These are phyloP conservation scores for Bedellia somnulentella DNA, from an alignment of 2,888 invertebrate genomes.

Conservation along the genomic window DNA sequence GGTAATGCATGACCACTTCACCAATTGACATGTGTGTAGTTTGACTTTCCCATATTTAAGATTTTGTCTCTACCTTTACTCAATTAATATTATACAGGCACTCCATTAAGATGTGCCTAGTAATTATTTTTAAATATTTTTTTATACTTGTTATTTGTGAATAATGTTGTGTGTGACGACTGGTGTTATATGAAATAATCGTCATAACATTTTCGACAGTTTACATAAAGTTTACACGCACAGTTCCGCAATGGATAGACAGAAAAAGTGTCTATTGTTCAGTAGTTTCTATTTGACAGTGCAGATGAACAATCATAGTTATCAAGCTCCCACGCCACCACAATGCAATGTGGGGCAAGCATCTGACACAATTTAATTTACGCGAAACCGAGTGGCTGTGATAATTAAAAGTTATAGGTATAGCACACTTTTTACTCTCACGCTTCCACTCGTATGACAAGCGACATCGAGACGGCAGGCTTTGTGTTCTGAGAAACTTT, in stretches of 20 bases:
- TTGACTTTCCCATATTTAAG: too few species aligned
- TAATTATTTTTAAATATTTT: too few species aligned
- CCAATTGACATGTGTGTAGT: too few species aligned
- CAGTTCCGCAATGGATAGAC: slow-evolving; percentile 8
- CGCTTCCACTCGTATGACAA: slow-evolving; percentile 25
- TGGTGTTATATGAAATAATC: too few species aligned
- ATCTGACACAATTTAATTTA: slow-evolving; percentile 56
- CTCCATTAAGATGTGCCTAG: too few species aligned
- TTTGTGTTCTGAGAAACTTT: too few species aligned
- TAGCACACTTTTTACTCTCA: slow-evolving; percentile 30
- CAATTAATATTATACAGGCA: too few species aligned
- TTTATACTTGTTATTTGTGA: too few species aligned
- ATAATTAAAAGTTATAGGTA: slow-evolving; percentile 17
- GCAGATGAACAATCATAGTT: slow-evolving; percentile 40
- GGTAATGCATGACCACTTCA: too few species aligned
- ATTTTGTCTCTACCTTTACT: too few species aligned
- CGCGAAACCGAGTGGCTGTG: slow-evolving; percentile 26
- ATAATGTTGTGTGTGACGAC: too few species aligned
- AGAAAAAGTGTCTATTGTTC: slow-evolving; percentile 26
- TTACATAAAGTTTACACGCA: slow-evolving; percentile 1
- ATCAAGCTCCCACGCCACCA: slow-evolving; percentile 40
- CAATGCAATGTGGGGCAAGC: slow-evolving; percentile 55
- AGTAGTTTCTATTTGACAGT: slow-evolving; percentile 46
- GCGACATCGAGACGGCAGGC: too few species aligned
- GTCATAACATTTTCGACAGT: slow-evolving; percentile 7